A percentile compares a stretch with the other conserved stretches of the same genome.
These are phyloP conservation scores for Molorchus minor DNA, from an alignment of 2,888 invertebrate species.

Conservation along the genomic window DNA sequence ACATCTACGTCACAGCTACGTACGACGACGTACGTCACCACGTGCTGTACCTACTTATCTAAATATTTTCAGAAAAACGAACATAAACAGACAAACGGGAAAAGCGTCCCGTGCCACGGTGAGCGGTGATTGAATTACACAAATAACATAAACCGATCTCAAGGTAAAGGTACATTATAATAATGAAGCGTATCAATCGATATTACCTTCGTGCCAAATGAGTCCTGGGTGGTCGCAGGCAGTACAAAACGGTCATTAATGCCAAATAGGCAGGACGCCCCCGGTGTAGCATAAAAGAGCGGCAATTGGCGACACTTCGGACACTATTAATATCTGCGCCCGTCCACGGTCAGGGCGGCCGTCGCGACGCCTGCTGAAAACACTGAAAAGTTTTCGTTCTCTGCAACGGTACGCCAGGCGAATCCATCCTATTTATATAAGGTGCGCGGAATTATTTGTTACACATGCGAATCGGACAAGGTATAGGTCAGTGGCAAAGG, in stretches of 20 bases:
- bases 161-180: conserved; percentile 11
- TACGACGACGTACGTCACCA: conserved; percentile 13
- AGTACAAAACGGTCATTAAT: conserved; percentile 33
- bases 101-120: background rate
- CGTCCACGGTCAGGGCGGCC: conserved; percentile 23
- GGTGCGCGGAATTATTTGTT: conserved; percentile 48
- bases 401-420: conserved; percentile 39
- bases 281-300: conserved; percentile 5
- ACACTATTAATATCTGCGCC: conserved; percentile 34
- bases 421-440: conserved; percentile 48
- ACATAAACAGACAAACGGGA: conserved; percentile 17
- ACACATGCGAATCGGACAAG: conserved; percentile 38
- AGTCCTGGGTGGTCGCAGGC: conserved; percentile 23
- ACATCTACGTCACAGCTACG: conserved; percentile 8
- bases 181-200: conserved; percentile 30
- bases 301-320: conserved; percentile 23
- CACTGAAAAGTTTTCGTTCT: conserved; percentile 43
- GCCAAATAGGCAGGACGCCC: conserved; percentile 27
- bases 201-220: conserved; percentile 39
- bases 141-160: conserved; percentile 1
- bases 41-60: conserved; percentile 16
- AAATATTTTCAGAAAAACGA: conserved; percentile 17
- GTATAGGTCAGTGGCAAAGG: conserved; percentile 40
- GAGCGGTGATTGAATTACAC: conserved; percentile 15
- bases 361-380: conserved; percentile 31